phyloP scores from a whole-genome alignment of 2,113 vertebrate species.

The Chaetorhynchus papuensis region DNA sequence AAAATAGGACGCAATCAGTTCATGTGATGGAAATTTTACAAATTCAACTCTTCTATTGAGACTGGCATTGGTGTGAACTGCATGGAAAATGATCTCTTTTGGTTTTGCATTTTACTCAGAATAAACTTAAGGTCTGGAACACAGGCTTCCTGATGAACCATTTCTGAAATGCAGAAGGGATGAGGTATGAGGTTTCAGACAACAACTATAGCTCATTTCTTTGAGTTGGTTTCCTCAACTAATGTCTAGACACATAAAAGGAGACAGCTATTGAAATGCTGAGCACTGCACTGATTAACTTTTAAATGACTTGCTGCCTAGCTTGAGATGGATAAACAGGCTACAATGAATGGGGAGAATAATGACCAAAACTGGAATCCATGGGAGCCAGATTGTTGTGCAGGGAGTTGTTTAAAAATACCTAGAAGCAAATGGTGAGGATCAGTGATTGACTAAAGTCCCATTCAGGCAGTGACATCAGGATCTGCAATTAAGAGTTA shows the following conservation, averaged over 20 bases:
- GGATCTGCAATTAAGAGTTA: neutral
- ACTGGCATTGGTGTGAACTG: neutral
- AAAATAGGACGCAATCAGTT: neutral
- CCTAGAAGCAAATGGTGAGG: constrained; percentile 42
- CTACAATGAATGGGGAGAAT: constrained; percentile 31
- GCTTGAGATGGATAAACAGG: constrained; percentile 38
- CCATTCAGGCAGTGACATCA: constrained; percentile 1
- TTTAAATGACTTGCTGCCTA: constrained; percentile 62
- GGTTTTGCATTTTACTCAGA: neutral
- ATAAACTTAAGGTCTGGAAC: neutral
- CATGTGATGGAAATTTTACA: neutral
- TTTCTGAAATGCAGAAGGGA: constrained; percentile 21
- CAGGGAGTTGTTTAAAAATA: constrained; percentile 39
- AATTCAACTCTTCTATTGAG: neutral
- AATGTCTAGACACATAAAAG: constrained; percentile 46
- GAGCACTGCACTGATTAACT: constrained; percentile 56
- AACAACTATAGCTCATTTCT: constrained; percentile 7
- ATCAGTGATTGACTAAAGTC: constrained; percentile 41
- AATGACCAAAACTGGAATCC: constrained; percentile 22
- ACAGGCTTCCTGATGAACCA: neutral
- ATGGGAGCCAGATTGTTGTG: constrained; percentile 23
- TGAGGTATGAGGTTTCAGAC: constrained; percentile 10
- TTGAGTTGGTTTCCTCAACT: constrained; percentile 3
- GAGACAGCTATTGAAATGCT: constrained; percentile 57
- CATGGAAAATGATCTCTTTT: neutral